Evolutionary conservation across 2,113 vertebrate species (phyloP).

Genomic region (Halcyon senegalensis): DNA sequence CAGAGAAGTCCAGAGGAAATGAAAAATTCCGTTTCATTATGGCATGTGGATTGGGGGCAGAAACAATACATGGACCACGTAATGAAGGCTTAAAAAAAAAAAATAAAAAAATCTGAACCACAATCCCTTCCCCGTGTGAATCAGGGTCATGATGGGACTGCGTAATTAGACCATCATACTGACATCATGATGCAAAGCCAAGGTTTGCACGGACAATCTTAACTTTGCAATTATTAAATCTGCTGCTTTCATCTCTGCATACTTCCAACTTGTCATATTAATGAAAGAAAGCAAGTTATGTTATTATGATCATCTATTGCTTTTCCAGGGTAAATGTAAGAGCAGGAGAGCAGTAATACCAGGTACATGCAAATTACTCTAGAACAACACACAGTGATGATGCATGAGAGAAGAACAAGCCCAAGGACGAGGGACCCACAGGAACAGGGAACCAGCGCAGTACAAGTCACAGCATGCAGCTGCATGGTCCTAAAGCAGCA

Average conservation of each 20-base stretch:
- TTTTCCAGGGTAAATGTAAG: not conserved
- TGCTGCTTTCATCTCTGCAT: not conserved
- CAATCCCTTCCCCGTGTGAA: not conserved
- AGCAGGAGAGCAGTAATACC: not conserved
- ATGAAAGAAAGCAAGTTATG: not conserved
- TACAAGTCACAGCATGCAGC: not conserved
- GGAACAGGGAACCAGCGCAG: not conserved
- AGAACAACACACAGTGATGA: accelerated
- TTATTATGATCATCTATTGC: not conserved
- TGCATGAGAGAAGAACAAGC: accelerated
- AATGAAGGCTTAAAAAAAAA: not conserved
- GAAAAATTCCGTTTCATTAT: not conserved
- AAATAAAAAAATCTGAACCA: not conserved
- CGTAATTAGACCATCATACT: not conserved
- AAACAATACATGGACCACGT: not conserved
- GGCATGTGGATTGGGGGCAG: not conserved
- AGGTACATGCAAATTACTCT: not conserved
- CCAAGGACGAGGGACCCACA: accelerated
- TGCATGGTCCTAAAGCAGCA: not conserved
- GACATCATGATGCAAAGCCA: not conserved
- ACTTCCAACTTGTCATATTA: not conserved
- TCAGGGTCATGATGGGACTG: not conserved
- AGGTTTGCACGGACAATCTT: not conserved
- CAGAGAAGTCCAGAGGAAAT: not conserved
- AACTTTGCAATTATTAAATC: not conserved